These are phyloP conservation scores for Epistrophella euchroma DNA, from an alignment of 2,888 invertebrate genomes.

Conservation along the genomic window DNA sequence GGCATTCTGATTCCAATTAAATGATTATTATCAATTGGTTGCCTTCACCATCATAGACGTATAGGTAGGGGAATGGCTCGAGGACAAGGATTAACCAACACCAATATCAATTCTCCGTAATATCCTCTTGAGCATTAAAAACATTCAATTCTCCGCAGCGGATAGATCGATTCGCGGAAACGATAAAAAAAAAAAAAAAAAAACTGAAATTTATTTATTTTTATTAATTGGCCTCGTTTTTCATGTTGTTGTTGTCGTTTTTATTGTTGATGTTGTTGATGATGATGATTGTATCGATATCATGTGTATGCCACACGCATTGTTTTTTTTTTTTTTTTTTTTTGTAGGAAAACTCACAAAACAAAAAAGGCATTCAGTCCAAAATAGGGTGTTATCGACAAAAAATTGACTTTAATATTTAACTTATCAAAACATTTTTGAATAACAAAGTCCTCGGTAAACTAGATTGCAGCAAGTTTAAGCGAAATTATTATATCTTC, in stretches of 20 bases:
- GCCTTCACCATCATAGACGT: conserved; percentile 38
- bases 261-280: not conserved
- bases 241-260: not conserved
- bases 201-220: conserved; percentile 71
- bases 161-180: conserved; percentile 9
- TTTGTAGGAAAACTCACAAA: not conserved
- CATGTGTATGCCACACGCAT: conserved; percentile 9
- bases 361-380: not conserved
- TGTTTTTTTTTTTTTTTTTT: conserved; percentile 17
- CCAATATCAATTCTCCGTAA: not conserved
- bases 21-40: conserved; percentile 73
- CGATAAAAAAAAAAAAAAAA: conserved; percentile 56
- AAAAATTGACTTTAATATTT: no score
- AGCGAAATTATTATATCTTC: no score
- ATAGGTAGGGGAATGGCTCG: not conserved
- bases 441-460: no score
- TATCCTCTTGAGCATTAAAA: not conserved
- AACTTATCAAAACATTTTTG: no score
- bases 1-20: conserved; percentile 70
- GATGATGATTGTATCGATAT: not conserved
- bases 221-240: conserved; percentile 65
- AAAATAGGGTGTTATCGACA: conserved; percentile 19
- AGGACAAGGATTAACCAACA: conserved; percentile 5
- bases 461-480: no score
- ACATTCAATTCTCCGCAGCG: not conserved